Conservation (phyloP, 2,113 vertebrate species). For the Lophochroa leadbeateri region DNA sequence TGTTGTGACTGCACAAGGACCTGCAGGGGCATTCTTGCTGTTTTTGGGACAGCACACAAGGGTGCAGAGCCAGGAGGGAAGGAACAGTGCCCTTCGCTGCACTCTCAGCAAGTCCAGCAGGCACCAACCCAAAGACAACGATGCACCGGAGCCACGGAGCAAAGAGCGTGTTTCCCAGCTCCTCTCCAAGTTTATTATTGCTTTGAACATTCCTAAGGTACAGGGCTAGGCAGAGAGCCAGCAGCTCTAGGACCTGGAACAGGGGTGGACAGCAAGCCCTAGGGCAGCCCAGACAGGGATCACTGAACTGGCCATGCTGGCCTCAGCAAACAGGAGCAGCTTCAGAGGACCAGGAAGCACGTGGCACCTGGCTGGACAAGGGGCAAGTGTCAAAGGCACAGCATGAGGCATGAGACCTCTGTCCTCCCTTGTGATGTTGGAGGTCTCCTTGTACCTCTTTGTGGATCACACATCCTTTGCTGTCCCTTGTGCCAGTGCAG, state of each 20-base stretch:
- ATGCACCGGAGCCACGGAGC: background rate
- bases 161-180: background rate
- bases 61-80: background rate
- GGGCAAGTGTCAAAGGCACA: background rate
- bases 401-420: background rate
- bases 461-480: background rate
- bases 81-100: background rate
- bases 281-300: background rate
- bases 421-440: background rate
- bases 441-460: background rate
- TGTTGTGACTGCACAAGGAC: background rate
- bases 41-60: background rate
- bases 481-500: background rate
- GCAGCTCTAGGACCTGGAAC: background rate
- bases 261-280: background rate
- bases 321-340: background rate
- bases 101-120: background rate
- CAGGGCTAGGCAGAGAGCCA: background rate
- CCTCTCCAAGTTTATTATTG: constrained; percentile 13
- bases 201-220: background rate
- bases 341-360: background rate
- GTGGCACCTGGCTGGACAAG: background rate
- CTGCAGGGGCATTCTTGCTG: background rate
- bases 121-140: background rate
- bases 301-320: background rate